A percentile compares a stretch with the other conserved stretches of the same genome.
Evolutionary conservation across 2,888 invertebrate species (phyloP).

Genomic region (Pristionchus exspectatus): DNA sequence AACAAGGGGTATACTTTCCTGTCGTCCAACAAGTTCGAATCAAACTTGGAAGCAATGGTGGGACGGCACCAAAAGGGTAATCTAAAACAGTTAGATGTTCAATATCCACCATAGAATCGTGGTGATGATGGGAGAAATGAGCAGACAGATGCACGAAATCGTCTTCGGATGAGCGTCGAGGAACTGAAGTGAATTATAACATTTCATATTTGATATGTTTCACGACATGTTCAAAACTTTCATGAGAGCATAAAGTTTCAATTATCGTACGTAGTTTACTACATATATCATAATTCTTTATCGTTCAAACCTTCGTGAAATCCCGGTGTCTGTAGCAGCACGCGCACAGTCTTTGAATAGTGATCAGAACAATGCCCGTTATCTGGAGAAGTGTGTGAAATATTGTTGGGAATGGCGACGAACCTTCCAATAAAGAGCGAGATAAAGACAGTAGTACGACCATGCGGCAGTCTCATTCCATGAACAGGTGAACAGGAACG

Average conservation of each 20-base stretch:
- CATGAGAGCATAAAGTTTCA: too few species aligned
- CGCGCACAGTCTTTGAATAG: constrained; percentile 1
- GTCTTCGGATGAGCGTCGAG: constrained; percentile 31
- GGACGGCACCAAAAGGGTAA: too few species aligned
- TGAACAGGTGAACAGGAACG: not conserved
- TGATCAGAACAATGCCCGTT: constrained; percentile 19
- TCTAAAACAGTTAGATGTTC: not conserved
- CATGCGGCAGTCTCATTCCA: constrained; percentile 21
- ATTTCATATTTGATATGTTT: not conserved
- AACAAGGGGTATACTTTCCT: not conserved
- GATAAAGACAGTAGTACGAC: constrained; percentile 43
- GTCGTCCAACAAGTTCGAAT: too few species aligned
- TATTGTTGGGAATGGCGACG: not conserved
- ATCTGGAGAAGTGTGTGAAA: not conserved
- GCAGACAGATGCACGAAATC: not conserved
- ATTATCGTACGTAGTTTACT: too few species aligned
- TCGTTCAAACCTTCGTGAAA: not conserved
- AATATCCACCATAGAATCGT: not conserved
- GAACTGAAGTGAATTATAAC: constrained; percentile 29
- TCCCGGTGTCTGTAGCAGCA: not conserved
- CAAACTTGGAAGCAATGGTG: too few species aligned
- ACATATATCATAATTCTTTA: too few species aligned
- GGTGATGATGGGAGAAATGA: constrained; percentile 18
- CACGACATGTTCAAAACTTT: not conserved
- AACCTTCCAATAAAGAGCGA: constrained; percentile 31